A percentile compares a stretch with the other conserved stretches of the same genome.
These are phyloP conservation scores for Forbesichthys papilliferus DNA, from an alignment of 2,113 vertebrate genomes.

Conservation along the genomic window DNA sequence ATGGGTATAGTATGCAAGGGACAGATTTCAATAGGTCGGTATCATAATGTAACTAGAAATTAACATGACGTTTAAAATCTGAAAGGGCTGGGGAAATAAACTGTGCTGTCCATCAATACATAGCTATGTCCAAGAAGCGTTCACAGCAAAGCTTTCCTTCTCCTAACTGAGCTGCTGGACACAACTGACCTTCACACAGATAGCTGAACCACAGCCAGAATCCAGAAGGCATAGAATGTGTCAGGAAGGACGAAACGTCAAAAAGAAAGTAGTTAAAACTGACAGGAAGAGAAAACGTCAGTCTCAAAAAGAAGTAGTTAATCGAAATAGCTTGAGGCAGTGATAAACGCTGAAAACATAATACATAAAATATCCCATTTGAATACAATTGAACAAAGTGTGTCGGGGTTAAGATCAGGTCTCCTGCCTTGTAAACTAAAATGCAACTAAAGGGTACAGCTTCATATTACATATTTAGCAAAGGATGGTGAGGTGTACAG, in stretches of 20 bases:
- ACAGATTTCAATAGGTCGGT: neutral
- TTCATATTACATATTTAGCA: neutral
- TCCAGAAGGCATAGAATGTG: neutral
- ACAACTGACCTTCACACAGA: conserved; percentile 7
- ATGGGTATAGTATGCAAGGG: neutral
- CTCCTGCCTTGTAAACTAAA: neutral
- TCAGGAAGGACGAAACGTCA: neutral
- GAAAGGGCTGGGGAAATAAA: too few relatives aligned
- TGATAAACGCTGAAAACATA: neutral
- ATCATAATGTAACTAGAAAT: neutral
- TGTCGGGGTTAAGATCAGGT: neutral
- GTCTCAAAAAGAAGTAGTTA: too few relatives aligned
- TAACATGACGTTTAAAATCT: too few relatives aligned
- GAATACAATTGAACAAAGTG: neutral
- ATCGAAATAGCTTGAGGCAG: neutral
- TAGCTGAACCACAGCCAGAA: neutral
- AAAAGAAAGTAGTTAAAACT: neutral
- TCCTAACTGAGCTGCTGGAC: neutral
- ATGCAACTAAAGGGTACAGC: neutral
- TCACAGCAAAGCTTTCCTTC: neutral
- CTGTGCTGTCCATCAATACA: neutral
- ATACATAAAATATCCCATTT: neutral
- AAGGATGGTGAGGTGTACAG: neutral
- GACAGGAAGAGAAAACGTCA: neutral
- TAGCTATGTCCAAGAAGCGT: neutral